Conservation (phyloP, 2,113 vertebrate genomes). For the Crocuta crocuta region DNA sequence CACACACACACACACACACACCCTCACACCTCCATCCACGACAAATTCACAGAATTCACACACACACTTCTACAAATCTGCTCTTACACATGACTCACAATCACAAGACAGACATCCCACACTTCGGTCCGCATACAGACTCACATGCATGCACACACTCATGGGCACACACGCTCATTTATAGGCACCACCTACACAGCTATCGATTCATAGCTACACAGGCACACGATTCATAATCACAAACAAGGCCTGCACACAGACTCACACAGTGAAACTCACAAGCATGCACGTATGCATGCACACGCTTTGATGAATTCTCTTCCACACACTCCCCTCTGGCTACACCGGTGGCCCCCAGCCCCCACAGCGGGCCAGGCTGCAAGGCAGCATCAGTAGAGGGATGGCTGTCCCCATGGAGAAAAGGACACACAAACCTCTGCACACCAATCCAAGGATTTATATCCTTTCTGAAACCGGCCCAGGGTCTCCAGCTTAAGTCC, state of each 20-base stretch:
- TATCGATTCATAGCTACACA: not conserved
- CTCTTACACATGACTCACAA: not conserved
- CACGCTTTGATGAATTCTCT: too few species aligned
- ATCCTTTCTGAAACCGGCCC: not conserved
- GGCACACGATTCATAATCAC: not conserved
- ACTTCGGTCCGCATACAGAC: not conserved
- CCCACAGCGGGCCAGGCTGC: not conserved
- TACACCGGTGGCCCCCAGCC: not conserved
- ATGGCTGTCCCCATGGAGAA: not conserved
- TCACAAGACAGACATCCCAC: not conserved
- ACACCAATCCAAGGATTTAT: not conserved
- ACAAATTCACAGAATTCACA: not conserved
- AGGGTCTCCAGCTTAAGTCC: not conserved
- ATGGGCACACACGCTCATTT: not conserved
- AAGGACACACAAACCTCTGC: not conserved
- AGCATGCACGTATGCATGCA: not conserved
- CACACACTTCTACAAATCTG: not conserved
- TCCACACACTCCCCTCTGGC: not conserved
- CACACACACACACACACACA: not conserved
- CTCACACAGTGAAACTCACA: not conserved
- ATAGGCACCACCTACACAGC: not conserved
- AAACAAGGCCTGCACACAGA: not conserved
- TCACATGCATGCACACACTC: too few species aligned
- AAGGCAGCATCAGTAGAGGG: not conserved
- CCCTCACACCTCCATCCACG: not conserved